Percentiles rank a stretch among this genome's conserved stretches.
These are phyloP conservation scores for Dromaius novaehollandiae DNA, from an alignment of 2,113 vertebrate genomes.

Conservation along the genomic window DNA sequence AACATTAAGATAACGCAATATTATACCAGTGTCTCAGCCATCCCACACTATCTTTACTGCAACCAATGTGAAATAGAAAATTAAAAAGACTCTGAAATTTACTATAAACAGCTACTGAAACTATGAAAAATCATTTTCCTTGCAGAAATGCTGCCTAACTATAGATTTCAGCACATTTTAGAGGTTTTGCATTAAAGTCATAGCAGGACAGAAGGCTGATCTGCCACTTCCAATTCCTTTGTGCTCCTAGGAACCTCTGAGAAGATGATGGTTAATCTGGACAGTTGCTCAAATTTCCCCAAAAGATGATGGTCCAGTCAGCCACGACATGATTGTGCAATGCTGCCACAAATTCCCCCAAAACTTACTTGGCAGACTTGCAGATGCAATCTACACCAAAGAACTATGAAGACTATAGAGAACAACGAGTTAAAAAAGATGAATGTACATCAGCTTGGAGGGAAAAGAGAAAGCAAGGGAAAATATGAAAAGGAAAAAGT, in stretches of 20 bases:
- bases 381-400: background rate
- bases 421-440: background rate
- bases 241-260: background rate
- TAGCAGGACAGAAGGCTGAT: background rate
- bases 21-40: background rate
- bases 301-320: background rate
- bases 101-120: background rate
- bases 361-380: accelerated
- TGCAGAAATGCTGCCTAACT: background rate
- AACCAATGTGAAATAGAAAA: background rate
- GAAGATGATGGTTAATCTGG: background rate
- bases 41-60: background rate
- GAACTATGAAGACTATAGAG: background rate
- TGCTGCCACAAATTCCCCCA: background rate
- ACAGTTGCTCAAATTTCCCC: accelerated
- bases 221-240: background rate
- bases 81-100: background rate
- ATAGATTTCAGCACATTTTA: background rate
- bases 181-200: background rate
- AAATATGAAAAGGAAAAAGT: background rate
- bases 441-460: background rate
- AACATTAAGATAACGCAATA: background rate
- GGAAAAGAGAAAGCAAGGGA: background rate
- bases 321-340: background rate
- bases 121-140: background rate